These are phyloP conservation scores for Erinaceus europaeus DNA, from an alignment of 2,113 vertebrate genomes.

Conservation along the genomic window DNA sequence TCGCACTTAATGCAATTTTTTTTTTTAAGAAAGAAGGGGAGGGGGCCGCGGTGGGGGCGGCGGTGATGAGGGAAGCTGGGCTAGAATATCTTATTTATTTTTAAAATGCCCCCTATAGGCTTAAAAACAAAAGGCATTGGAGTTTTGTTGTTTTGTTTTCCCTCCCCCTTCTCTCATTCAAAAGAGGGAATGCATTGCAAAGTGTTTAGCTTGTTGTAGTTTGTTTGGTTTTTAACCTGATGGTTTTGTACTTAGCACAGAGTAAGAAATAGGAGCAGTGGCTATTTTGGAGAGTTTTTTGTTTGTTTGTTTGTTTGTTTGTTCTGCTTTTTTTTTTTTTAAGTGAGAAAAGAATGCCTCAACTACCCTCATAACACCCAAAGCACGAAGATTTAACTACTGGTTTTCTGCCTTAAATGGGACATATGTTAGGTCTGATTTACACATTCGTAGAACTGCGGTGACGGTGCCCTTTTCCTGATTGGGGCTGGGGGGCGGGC, in stretches of 20 bases:
- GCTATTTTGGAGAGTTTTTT: no score
- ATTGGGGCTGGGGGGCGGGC: no score
- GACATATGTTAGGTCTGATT: conserved; percentile 44
- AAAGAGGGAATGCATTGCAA: conserved; percentile 6
- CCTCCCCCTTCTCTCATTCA: neutral
- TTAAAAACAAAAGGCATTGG: conserved; percentile 70
- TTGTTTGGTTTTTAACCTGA: conserved; percentile 47
- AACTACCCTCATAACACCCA: neutral
- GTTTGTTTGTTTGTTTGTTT: neutral
- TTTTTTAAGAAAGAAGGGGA: conserved; percentile 80
- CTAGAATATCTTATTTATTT: conserved; percentile 78
- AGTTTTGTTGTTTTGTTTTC: neutral
- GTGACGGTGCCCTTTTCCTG: neutral
- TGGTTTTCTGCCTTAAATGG: conserved; percentile 48
- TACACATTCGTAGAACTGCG: neutral
- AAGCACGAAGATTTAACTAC: conserved; percentile 31
- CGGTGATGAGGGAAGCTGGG: no score
- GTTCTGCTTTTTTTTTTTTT: neutral
- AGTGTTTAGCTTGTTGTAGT: no score
- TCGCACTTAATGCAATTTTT: conserved; percentile 81
- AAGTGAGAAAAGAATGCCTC: neutral
- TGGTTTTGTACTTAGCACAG: neutral
- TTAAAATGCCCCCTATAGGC: conserved; percentile 58
- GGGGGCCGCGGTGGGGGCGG: no score
- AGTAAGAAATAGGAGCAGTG: no score